Percentiles rank a stretch among this genome's conserved stretches.
phyloP scores from a whole-genome alignment of 2,113 vertebrate genomes.

The Hypocryptadius cinnamomeus region DNA sequence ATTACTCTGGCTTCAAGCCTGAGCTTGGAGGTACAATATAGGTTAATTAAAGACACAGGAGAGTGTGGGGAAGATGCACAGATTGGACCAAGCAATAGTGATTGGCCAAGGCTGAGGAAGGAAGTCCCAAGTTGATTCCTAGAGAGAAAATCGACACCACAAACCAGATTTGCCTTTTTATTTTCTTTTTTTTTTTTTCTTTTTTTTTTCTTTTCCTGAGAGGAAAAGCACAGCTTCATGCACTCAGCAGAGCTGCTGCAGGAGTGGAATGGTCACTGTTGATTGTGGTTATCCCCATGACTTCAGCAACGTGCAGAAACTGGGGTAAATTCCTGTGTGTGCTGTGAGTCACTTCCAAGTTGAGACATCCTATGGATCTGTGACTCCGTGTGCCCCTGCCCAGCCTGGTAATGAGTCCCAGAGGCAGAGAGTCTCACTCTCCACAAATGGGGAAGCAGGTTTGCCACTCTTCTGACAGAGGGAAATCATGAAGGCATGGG shows the following conservation, averaged over 20 bases:
- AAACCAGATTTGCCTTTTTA: background rate
- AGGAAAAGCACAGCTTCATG: background rate
- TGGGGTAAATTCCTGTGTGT: background rate
- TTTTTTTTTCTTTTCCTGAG: background rate
- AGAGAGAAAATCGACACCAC: background rate
- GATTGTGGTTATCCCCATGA: background rate
- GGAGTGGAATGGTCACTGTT: background rate
- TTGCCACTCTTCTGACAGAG: background rate
- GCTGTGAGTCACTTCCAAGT: background rate
- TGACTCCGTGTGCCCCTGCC: background rate
- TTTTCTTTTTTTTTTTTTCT: background rate
- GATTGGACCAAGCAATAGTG: background rate
- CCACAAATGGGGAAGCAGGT: background rate
- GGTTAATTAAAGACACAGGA: constrained; percentile 54
- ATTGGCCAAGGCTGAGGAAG: background rate
- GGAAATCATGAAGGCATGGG: background rate
- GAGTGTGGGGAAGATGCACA: background rate
- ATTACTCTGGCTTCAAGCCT: constrained; percentile 35
- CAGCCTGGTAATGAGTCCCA: background rate
- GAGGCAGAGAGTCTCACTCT: background rate
- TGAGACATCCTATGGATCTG: background rate
- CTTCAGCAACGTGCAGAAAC: background rate
- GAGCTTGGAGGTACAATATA: constrained; percentile 10
- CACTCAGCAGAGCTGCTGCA: background rate
- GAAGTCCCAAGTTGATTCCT: background rate